Base-by-base conservation (phyloP, 1,140 invertebrate genomes). In the Drosophila auraria region DNA sequence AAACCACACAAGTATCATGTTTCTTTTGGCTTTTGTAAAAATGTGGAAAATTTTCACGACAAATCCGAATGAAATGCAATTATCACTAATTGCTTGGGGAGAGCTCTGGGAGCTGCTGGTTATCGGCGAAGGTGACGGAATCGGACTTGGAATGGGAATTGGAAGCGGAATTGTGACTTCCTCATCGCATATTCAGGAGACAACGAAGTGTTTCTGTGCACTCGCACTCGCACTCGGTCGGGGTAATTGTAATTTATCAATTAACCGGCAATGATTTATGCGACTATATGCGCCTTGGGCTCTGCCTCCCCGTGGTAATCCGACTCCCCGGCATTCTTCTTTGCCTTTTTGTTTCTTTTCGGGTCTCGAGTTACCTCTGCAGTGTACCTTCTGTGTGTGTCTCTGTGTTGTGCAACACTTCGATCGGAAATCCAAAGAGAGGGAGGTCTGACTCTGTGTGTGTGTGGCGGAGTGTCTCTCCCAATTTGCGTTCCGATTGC, bases 21-120 rank as follows among this genome's bases (percentile, higher is more conserved):
- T 59, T 69, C 61, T 61, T 70, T 60, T 61, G 50, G 56, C 71
- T 80, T 79, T 63, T 53, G 50, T 36, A 50, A 82, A 79, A 79
- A 49, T 83, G 53, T 74, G 83, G 83, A 83, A 87, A 89, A 81
- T 89, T 87, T 83, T 80, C 45, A 66, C 54, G 65, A 61, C 75
- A 72, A 80, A 87, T 81, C 65, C 59, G 65, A 83, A 74, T 69
- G 64, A 89, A 81, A 61, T 81, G 58, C 81, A 87, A 83, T 87
- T 83, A 87, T 69, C 78, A 63, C 62, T 87, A 87, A 89, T 89
- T 81, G 80, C 65, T 72, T 20, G 40, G 53, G 23, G 33, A 11
- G 12, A n/a, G 57, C n/a, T 36, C 3, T 38, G 53, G 59, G 27
- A 53, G 9, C 49, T 53, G 15, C 62, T 45, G 30, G 53, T 76